Conservation (phyloP, 53 echinoderm and acorn worm genomes). For the Patiria pectinifera region DNA sequence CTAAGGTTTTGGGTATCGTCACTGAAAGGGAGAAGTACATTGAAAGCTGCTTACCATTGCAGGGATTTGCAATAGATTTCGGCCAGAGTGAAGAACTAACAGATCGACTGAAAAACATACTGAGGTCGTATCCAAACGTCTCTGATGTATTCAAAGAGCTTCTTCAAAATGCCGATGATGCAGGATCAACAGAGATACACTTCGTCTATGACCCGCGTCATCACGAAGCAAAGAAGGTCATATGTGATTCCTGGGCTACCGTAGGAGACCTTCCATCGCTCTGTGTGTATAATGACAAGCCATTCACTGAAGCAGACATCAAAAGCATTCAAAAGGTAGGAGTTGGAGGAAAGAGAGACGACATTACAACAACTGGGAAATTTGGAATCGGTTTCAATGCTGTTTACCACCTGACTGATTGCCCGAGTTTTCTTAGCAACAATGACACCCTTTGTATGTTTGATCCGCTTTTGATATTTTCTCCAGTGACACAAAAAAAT, state of each 20-base stretch:
- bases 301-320: constrained; percentile 89
- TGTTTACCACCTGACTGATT: constrained; percentile 93
- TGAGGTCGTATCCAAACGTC: constrained; percentile 82
- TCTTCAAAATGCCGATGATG: constrained; percentile 97
- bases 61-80: constrained; percentile 72
- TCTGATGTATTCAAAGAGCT: constrained; percentile 91
- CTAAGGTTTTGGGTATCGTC: constrained; percentile 62
- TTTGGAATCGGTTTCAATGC: constrained; percentile 86
- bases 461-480: constrained; percentile 76
- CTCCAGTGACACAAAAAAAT: constrained; percentile 40
- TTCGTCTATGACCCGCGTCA: constrained; percentile 82
- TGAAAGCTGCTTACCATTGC: not conserved
- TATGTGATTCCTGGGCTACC: constrained; percentile 59
- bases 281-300: constrained; percentile 83
- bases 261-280: constrained; percentile 65
- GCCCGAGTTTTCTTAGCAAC: constrained; percentile 84
- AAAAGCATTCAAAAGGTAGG: constrained; percentile 88
- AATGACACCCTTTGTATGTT: constrained; percentile 78
- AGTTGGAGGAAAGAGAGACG: constrained; percentile 79
- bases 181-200: constrained; percentile 86
- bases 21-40: constrained; percentile 61
- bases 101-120: constrained; percentile 77
- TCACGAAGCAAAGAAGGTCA: constrained; percentile 63
- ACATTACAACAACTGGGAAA: constrained; percentile 67
- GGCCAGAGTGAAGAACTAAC: constrained; percentile 90